Evolutionary conservation across 2,113 vertebrate species (phyloP), one percentile per base, ranked within the genome.

Genomic region (Dascyllus trimaculatus): DNA sequence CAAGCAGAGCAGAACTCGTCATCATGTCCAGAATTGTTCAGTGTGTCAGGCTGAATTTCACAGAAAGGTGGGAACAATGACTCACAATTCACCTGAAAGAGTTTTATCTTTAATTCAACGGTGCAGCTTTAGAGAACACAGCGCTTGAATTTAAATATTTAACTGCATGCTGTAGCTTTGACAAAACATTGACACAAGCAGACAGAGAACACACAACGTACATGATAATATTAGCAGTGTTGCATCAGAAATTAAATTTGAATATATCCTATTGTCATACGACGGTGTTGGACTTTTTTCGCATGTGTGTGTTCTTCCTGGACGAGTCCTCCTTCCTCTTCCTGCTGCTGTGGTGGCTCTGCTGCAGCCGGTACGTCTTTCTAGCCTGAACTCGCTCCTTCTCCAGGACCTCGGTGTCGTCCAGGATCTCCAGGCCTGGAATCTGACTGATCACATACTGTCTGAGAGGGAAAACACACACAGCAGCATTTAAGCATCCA

Each of bases 361-460:
- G 87, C 68, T 93, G 93, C 29, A 91, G 85, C 56, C 82, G 0
- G 89, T 95, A 95, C 15, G 91, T 93, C 62, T 89, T 94, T 26
- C 85, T 80, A 15, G 95, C 95, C 72, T 93, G 89, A 29, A 35
- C 57, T 46, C 93, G 71, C 78, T 95, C 95, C 64, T 91, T 81
- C 29, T 90, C 85, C 78, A 91, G 76, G 24, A 95, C 94, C 80
- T 94, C 91, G 0, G 94, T 95, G 89, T 95, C 94, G 13, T 95
- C 94, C 83, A 95, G 86, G 2, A 94, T 91, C 81, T 93, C 91
- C 74, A 95, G 88, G 51, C 90, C 58, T 2, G 93, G 89, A 48
- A 95, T 89, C 86, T 95, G 95, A 78, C 95, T 95, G 81, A 95
- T 91, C 75, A 95, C 94, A 29, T 95, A 95, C 25, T 91, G 91